Conservation (phyloP, 2,113 vertebrate species). For the Brienomyrus brachyistius region DNA sequence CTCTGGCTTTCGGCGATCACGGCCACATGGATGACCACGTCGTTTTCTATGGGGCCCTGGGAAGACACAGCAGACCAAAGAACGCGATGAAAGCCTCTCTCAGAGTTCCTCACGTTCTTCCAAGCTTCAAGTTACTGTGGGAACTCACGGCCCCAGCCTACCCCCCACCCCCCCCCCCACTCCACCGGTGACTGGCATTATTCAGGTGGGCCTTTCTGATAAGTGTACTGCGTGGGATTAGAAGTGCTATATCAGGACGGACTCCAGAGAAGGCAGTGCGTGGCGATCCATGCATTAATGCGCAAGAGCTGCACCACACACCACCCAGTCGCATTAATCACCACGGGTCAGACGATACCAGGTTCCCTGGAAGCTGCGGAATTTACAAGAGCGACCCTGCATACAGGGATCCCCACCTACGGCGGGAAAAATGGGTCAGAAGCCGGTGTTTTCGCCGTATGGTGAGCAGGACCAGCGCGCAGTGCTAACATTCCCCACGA, state of each 20-base stretch:
- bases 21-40: conserved; percentile 84
- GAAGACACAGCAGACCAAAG: conserved; percentile 29
- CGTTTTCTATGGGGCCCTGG: conserved; percentile 93
- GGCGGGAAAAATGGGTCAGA: background rate
- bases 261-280: background rate
- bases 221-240: background rate
- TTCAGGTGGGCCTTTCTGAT: background rate
- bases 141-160: background rate
- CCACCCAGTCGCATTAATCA: background rate
- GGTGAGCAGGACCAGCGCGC: background rate
- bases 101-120: background rate
- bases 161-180: background rate
- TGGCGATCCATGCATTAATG: background rate
- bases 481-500: background rate
- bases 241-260: background rate
- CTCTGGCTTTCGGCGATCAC: conserved; percentile 95
- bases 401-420: background rate
- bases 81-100: background rate
- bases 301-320: background rate
- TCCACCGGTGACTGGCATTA: background rate
- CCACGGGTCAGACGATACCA: background rate
- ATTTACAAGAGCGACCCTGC: background rate
- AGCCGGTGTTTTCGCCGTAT: background rate
- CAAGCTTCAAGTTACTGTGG: background rate
- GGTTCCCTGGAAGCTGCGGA: background rate